Conservation (phyloP, 2,113 vertebrate species). For the Rhizomys pruinosus region DNA sequence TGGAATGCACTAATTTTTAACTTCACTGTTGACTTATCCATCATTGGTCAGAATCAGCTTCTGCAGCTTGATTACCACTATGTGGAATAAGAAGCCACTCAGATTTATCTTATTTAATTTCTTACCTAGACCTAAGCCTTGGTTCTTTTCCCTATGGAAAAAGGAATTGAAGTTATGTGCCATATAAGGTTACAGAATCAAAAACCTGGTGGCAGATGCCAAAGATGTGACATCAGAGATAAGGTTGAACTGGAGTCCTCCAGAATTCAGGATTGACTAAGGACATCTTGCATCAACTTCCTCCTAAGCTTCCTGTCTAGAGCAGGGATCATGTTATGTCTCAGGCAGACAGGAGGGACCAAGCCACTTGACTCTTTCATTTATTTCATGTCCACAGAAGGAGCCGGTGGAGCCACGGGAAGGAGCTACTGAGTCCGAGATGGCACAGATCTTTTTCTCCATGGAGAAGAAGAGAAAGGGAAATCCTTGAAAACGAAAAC, state of each 20-base stretch:
- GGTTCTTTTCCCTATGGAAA: constrained; percentile 16
- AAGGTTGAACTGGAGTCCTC: not conserved
- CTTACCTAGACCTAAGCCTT: not conserved
- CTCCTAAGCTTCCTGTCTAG: constrained; percentile 48
- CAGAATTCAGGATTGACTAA: constrained; percentile 44
- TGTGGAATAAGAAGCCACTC: not conserved
- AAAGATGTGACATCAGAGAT: not conserved
- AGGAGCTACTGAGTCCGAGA: not conserved
- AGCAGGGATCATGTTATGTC: constrained; percentile 38
- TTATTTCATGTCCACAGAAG: constrained; percentile 38
- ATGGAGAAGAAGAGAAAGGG: not conserved
- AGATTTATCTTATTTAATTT: not conserved
- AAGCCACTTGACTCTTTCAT: constrained; percentile 32
- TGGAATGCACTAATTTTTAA: not conserved
- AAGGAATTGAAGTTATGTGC: constrained; percentile 26
- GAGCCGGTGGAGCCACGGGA: not conserved
- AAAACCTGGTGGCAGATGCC: constrained; percentile 6
- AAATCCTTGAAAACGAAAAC: constrained; percentile 17
- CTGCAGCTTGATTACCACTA: not conserved
- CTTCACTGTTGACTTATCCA: not conserved
- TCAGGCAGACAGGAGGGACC: not conserved
- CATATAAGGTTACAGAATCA: constrained; percentile 30
- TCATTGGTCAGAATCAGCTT: not conserved
- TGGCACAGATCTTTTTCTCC: not conserved
- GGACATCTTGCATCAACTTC: constrained; percentile 39